Evolutionary conservation across 2,797 vertebrate species (phyloP).

Genomic region (Telmatherina bonti): DNA sequence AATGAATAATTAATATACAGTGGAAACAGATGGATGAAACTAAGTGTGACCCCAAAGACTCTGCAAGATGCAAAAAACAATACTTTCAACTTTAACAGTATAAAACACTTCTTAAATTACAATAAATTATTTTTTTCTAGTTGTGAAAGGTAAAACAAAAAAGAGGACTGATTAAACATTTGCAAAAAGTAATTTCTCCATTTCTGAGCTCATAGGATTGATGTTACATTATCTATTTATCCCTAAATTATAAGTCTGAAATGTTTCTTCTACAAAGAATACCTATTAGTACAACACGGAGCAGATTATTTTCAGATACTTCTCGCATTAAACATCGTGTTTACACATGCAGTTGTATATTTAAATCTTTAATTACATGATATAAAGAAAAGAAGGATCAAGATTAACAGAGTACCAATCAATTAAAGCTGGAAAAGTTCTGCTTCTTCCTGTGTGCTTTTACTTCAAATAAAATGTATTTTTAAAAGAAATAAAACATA

Average conservation of each 20-base stretch:
- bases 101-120: not conserved
- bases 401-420: not conserved
- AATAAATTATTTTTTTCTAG: not conserved
- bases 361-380: not conserved
- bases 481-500: not conserved
- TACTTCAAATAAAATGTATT: not conserved
- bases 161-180: not conserved
- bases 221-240: too few species aligned
- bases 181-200: not conserved
- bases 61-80: too few species aligned
- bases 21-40: not conserved
- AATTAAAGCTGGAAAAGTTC: not conserved
- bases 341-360: not conserved
- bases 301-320: too few species aligned
- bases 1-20: not conserved
- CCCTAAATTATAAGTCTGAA: too few species aligned
- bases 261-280: too few species aligned
- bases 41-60: not conserved
- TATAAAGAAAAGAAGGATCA: not conserved
- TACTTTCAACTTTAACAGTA: not conserved
- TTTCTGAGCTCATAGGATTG: too few species aligned
- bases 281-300: not conserved
- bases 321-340: not conserved
- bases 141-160: not conserved
- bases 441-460: not conserved